Conservation (phyloP, 2,797 vertebrate species). For the Champsocephalus esox region DNA sequence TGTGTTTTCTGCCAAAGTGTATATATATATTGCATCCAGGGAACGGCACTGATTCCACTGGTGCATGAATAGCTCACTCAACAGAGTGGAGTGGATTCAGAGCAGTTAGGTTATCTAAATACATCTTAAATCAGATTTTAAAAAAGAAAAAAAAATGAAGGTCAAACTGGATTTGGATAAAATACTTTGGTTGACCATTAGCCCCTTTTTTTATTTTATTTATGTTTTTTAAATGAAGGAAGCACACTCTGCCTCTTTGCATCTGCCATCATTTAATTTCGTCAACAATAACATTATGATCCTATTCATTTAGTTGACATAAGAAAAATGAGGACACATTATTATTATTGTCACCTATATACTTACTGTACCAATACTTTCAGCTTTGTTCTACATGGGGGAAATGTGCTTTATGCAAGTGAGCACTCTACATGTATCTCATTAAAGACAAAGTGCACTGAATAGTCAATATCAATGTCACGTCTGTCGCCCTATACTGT, state of each 20-base stretch:
- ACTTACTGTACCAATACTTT: neutral
- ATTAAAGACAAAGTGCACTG: neutral
- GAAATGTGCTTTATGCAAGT: neutral
- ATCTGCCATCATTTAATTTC: constrained; percentile 20
- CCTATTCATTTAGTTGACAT: neutral
- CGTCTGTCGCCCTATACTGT: constrained; percentile 21
- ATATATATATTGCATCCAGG: neutral
- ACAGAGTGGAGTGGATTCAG: neutral
- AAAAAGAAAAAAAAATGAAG: neutral
- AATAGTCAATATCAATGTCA: neutral
- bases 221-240: constrained; percentile 11
- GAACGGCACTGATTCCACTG: neutral
- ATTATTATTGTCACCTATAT: neutral
- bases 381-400: neutral
- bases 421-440: neutral
- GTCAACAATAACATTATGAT: neutral
- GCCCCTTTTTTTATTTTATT: neutral
- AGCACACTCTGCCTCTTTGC: neutral
- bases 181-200: constrained; percentile 22
- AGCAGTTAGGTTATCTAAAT: neutral
- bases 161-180: too few species aligned
- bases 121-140: too few species aligned
- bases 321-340: neutral
- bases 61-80: neutral
- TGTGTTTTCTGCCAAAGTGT: neutral